Evolutionary conservation across 2,888 invertebrate genomes (phyloP).

Genomic region (Nephrotoma appendiculata): DNA sequence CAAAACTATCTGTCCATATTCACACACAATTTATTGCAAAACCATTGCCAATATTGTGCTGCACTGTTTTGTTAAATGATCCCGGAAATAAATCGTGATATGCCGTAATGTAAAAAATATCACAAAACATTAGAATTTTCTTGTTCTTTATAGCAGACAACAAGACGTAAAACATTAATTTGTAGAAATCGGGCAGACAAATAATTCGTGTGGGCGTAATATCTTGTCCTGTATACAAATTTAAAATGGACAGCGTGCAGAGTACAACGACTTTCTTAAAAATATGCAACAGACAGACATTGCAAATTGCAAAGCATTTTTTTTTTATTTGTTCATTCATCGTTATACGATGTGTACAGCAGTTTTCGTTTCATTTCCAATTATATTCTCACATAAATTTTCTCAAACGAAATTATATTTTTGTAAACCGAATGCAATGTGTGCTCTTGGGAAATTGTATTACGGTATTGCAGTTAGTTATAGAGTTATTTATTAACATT

Average conservation of each 20-base stretch:
- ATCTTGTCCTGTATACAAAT: too few species aligned
- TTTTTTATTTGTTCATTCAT: background rate
- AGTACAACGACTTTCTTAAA: background rate
- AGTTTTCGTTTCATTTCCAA: background rate
- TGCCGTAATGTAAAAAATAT: background rate
- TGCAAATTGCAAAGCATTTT: background rate
- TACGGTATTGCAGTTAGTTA: background rate
- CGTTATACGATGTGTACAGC: background rate
- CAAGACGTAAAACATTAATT: background rate
- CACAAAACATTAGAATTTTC: background rate
- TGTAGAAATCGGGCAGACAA: too few species aligned
- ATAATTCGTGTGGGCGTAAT: too few species aligned
- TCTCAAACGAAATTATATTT: background rate
- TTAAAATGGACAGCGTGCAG: too few species aligned
- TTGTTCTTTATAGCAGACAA: background rate
- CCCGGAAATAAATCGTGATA: background rate
- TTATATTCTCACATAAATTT: background rate
- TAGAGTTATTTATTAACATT: too few species aligned
- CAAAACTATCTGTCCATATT: background rate
- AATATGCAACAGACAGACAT: background rate
- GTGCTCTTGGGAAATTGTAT: background rate
- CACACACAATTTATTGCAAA: background rate
- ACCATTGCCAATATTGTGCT: background rate
- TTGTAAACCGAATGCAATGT: background rate
- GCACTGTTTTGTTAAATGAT: background rate